Base-by-base conservation (phyloP, 2,888 invertebrate genomes). In the Tricholauxania praeusta region DNA sequence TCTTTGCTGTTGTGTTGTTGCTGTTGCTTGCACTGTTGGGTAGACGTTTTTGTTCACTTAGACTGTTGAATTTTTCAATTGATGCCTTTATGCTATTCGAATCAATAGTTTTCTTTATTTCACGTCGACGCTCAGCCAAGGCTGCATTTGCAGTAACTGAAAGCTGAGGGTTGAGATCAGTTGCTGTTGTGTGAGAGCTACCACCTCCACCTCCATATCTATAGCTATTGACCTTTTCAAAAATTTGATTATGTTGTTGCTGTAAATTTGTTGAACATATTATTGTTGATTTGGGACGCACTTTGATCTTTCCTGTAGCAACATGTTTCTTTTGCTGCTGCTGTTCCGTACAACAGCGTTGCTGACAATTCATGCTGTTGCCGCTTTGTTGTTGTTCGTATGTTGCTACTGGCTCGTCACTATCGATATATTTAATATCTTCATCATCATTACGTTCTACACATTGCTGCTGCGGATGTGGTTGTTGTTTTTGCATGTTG, bases 61-160 rank as follows among this genome's bases (percentile, higher is more conserved):
- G 82, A 76, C 80, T 86, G 73, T 86, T 87, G 53, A 86, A 86
- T 64, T 86, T 86, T 75, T 86, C 86, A 19, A 86, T 86, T 51
- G 86, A 86, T 10, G 84, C 86, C 72, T 83, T 83, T 47, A 86
- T 86, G 74, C 86, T 85, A 59, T 79, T 78, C 32, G 86, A 83
- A 74, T 86, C 86, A 72, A 86, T 86, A 47, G 82, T 78, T 39
- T 81, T 82, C 47, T 74, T 72, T 73, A 59, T 73, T 17, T 15
- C 53, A 63, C 63, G 62, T 14, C 55, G 70, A 55, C 62, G 48
- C 47, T 72, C 48, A 65, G 48, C 28, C 65, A 39, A 15, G 4
- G 62, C 62, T 6, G 69, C 66, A 39, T 59, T 64, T 65, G 55
- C 48, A 17, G 47, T 52, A 28, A 59, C 65, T 19, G 65, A 65